These are phyloP conservation scores for Pseudomugil tenellus DNA, from an alignment of 2,797 vertebrate species.

Conservation along the genomic window DNA sequence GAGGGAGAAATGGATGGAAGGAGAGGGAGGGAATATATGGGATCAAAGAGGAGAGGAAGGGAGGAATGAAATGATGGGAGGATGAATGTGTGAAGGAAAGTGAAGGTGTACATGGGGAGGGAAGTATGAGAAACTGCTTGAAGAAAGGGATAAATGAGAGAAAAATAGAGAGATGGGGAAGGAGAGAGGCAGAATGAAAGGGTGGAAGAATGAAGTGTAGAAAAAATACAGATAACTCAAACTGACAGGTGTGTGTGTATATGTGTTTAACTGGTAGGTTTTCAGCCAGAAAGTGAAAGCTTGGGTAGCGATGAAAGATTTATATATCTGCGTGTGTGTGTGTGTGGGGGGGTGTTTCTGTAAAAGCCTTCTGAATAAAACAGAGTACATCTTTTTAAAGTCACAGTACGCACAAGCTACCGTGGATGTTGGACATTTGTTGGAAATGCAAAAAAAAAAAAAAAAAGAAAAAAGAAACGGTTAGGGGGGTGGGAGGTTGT, in stretches of 20 bases:
- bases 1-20: conserved; percentile 63
- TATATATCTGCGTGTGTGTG: conserved; percentile 33
- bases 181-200: conserved; percentile 15
- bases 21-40: conserved; percentile 40
- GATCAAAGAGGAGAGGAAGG: conserved; percentile 45
- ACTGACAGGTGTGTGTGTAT: conserved; percentile 63
- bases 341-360: conserved; percentile 14
- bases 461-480: too few species aligned
- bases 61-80: conserved; percentile 56
- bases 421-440: conserved; percentile 6
- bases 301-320: conserved; percentile 68
- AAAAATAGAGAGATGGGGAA: not conserved
- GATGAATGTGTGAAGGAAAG: conserved; percentile 45
- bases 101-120: conserved; percentile 20
- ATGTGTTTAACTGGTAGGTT: conserved; percentile 44
- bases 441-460: not conserved
- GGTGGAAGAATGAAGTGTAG: conserved; percentile 31
- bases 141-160: conserved; percentile 5
- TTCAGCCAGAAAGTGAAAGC: conserved; percentile 65
- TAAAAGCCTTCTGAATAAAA: conserved; percentile 50
- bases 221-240: conserved; percentile 68
- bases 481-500: too few species aligned
- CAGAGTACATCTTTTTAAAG: conserved; percentile 11
- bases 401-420: conserved; percentile 25
- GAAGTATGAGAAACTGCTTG: conserved; percentile 22